Base-by-base conservation (phyloP, 2,888 invertebrate genomes). In the Chloroclystis v-ata region DNA sequence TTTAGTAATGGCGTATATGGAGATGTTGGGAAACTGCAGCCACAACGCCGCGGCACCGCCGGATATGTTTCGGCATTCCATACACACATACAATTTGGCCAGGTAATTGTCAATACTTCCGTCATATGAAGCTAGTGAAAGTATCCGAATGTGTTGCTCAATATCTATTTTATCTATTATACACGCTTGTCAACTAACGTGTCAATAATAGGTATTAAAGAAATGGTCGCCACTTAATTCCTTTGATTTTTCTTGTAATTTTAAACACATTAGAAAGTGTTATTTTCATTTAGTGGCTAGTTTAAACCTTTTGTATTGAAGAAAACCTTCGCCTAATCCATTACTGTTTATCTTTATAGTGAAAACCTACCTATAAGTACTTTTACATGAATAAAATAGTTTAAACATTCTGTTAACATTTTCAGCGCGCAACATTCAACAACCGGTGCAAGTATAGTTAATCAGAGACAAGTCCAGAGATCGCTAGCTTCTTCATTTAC, bases 1-100 rank as follows among this genome's bases (percentile, higher is more conserved):
- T 62, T 75, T 90, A 96, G 97, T 97, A 70, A 95, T 96, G 94
- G 96, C 96, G 56, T 97, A 97, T 81, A 97, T 97, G 97, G 96
- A 97, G 88, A 96, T 97, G 92, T 95, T 96, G 70, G 95, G 95
- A 13, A 94, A 94, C 78, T 96, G 96, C 87, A 94, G 94, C 59
- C 95, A 95, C 68, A 92, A 91, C 59, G 92, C 91, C 57, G 91
- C 91, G 57, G 91, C 91, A 45, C 90, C 91, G 33, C 90, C 91
- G 46, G 95, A 95, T 65, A 93, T 95, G 78, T 91, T 95, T 78
- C 91, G 96, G 38, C 96, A 96, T 79, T 97, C 97, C 2, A 92
- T 97, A 67, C 96, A 97, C 74, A 92, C 94, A 4, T 94, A 92
- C 73, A 92, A 92, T 82, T 79, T 85, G 48, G 80, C 85, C 57